Conservation (phyloP, 2,113 vertebrate genomes). For the Gavia stellata region DNA sequence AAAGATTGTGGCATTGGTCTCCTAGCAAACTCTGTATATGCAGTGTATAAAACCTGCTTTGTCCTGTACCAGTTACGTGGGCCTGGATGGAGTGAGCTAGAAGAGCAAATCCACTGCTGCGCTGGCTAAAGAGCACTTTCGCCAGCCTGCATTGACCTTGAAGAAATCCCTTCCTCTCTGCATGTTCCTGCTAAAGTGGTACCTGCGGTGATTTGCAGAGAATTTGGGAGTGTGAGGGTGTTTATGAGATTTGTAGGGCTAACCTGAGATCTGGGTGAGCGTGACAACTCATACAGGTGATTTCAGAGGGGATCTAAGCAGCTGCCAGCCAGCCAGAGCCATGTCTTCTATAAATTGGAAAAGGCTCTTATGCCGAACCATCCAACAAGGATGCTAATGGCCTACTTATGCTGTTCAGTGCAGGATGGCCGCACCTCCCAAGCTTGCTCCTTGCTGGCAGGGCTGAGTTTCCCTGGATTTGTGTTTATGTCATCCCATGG, state of each 20-base stretch:
- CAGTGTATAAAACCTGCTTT: background rate
- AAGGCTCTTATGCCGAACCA: background rate
- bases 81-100: background rate
- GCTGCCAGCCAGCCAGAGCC: background rate
- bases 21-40: background rate
- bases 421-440: background rate
- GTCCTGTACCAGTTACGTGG: background rate
- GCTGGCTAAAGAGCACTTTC: background rate
- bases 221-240: background rate
- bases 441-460: background rate
- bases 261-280: background rate
- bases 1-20: background rate
- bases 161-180: background rate
- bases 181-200: background rate
- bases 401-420: background rate
- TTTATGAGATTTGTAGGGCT: background rate
- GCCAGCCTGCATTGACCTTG: background rate
- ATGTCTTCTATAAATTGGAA: background rate
- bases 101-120: background rate
- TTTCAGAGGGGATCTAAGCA: background rate
- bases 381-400: background rate
- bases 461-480: background rate
- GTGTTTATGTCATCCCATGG: background rate
- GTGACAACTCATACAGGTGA: background rate
- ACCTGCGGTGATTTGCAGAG: background rate